These are phyloP conservation scores for Erebia epiphron DNA, from an alignment of 2,888 invertebrate species.

Conservation along the genomic window DNA sequence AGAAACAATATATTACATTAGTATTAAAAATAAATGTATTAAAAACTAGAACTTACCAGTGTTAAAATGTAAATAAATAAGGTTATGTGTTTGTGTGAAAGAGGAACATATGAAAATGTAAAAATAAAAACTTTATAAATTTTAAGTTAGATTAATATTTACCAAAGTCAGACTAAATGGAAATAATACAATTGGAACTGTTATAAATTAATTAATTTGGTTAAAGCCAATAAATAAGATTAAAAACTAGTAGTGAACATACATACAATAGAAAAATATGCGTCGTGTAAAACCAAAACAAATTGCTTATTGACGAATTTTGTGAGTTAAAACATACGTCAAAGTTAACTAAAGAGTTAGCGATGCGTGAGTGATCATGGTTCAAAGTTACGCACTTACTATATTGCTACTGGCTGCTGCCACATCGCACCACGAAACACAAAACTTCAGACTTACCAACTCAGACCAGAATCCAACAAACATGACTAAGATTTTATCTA, in stretches of 20 bases:
- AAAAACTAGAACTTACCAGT: not conserved
- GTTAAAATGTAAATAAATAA: not conserved
- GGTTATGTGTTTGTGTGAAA: not conserved
- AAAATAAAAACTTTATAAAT: not conserved
- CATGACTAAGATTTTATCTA: conserved; percentile 18
- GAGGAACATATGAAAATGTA: not conserved
- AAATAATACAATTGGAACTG: not conserved
- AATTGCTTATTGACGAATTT: not conserved
- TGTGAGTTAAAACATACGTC: conserved; percentile 14
- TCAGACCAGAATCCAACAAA: conserved; percentile 20
- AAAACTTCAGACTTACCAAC: conserved; percentile 3
- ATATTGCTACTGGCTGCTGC: conserved; percentile 35
- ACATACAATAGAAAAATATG: not conserved
- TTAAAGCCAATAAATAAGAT: not conserved
- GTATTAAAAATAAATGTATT: not conserved
- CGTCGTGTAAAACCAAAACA: not conserved
- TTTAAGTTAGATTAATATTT: not conserved
- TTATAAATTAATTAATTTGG: not conserved
- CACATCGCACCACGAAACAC: conserved; percentile 30
- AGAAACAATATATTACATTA: not conserved
- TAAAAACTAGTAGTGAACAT: too few species aligned
- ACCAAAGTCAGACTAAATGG: not conserved
- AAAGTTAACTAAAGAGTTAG: not conserved
- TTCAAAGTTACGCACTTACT: conserved; percentile 35
- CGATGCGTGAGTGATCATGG: conserved; percentile 35